Base-by-base conservation (phyloP, 2,113 vertebrate species). In the Gymnocephalus cernua region DNA sequence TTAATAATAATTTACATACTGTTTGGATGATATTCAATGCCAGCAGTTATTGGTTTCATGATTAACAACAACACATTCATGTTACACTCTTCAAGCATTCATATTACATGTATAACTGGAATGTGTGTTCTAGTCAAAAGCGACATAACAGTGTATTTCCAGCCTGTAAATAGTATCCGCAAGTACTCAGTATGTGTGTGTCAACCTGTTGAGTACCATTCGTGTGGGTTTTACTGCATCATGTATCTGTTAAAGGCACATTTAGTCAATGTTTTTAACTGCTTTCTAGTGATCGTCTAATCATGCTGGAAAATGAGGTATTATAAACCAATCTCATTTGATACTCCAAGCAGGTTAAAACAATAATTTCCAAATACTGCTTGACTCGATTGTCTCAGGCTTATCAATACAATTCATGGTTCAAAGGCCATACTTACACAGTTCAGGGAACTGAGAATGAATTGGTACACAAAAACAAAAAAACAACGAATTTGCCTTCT, bases 1-100 rank as follows among this genome's bases (percentile, higher is more conserved):
- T 86, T 85, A 85, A 80, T 18, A 79, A 91, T 87, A 86, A 89
- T 79, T 90, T 89, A 84, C 73, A 76, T 23, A 59, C 29, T 67
- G 45, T 66, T 19, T 64, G 57, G 50, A 68, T 85, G 80, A 68
- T 51, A 77, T 65, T 88, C 44, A 66, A 25, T 10, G 0, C 1
- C 67, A 77, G 62, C 59, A 45, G 21, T 23, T 23, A 23, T 57
- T 62, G 18, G 35, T 77, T 73, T 78, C 53, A 81, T 59, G 18
- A 75, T 25, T 13, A 62, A 58, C 58, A 74, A 56, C 25, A 66
- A 38, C 21, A 62, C 19, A 51, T 44, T 79, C 21, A 27, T 79
- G 74, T 62, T 21, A 29, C 50, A 57, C 21, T n/a, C 18, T 58
- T 71, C 66, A 18, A 15, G 78, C 38, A 70, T 38, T 73, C 71